Evolutionary conservation across 2,888 invertebrate genomes (phyloP).

Genomic region (Zele albiditarsus): DNA sequence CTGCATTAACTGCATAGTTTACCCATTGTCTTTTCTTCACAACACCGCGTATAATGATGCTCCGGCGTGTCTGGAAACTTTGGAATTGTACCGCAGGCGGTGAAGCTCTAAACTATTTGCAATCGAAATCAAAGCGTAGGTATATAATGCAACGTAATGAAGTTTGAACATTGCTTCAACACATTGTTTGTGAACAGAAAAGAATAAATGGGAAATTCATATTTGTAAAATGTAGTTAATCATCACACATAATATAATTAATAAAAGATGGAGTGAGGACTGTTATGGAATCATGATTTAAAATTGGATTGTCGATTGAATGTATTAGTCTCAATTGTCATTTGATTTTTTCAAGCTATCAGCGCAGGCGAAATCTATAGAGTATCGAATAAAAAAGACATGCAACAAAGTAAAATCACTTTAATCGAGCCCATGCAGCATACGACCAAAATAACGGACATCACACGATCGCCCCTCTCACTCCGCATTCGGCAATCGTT

Average conservation of each 20-base stretch:
- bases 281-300: no score
- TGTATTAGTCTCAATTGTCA: background rate
- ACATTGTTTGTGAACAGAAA: no score
- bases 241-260: no score
- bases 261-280: no score
- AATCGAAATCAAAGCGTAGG: slow-evolving; percentile 15
- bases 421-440: background rate
- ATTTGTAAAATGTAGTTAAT: no score
- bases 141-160: slow-evolving; percentile 22
- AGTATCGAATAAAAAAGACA: background rate
- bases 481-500: background rate
- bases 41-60: slow-evolving; percentile 23
- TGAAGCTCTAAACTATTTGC: slow-evolving; percentile 29
- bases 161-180: slow-evolving; percentile 2
- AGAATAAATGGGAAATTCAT: no score
- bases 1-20: slow-evolving; percentile 31
- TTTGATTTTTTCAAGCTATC: background rate
- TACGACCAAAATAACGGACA: background rate
- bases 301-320: background rate
- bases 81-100: slow-evolving; percentile 27
- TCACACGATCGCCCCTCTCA: background rate
- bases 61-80: slow-evolving; percentile 34
- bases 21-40: slow-evolving; percentile 32
- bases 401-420: background rate
- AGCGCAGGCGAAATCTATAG: background rate